Evolutionary conservation across 2,113 vertebrate species (phyloP).

Genomic region (Calyptommatus sinebrachiatus): DNA sequence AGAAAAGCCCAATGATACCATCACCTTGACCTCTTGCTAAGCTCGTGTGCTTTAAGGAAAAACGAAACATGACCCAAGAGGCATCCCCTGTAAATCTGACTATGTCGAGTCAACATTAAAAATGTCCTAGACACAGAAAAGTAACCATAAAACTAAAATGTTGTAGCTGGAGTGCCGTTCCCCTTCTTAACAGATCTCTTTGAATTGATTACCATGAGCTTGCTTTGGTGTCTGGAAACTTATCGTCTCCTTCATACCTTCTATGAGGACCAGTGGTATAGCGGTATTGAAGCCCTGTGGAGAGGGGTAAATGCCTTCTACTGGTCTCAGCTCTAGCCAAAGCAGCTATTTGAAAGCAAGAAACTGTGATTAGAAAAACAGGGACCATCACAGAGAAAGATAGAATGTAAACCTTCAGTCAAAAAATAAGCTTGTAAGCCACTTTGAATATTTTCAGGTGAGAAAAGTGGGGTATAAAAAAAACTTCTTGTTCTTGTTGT

Average conservation of each 20-base stretch:
- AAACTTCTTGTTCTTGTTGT: too few species aligned
- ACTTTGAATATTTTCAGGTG: too few species aligned
- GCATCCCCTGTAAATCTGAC: constrained; percentile 15
- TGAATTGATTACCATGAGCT: constrained; percentile 38
- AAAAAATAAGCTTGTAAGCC: too few species aligned
- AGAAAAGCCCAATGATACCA: neutral
- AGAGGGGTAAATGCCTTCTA: too few species aligned
- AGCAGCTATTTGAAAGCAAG: too few species aligned
- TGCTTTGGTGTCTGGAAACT: constrained; percentile 30
- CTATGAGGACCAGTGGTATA: neutral
- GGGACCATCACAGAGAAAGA: too few species aligned
- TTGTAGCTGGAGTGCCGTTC: constrained; percentile 7
- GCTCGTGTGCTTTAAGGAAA: constrained; percentile 6
- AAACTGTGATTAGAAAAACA: too few species aligned
- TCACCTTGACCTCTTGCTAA: neutral
- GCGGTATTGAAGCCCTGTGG: too few species aligned
- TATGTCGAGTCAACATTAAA: constrained; percentile 19
- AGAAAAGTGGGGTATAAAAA: too few species aligned
- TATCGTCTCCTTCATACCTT: constrained; percentile 31
- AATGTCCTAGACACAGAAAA: constrained; percentile 9
- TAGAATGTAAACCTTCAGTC: too few species aligned
- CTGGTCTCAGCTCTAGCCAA: too few species aligned
- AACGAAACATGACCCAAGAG: constrained; percentile 29
- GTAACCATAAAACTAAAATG: constrained; percentile 7
- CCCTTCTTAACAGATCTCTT: constrained; percentile 22